Conservation (phyloP, 1,140 invertebrate genomes). For the Trypoxylus dichotomus region DNA sequence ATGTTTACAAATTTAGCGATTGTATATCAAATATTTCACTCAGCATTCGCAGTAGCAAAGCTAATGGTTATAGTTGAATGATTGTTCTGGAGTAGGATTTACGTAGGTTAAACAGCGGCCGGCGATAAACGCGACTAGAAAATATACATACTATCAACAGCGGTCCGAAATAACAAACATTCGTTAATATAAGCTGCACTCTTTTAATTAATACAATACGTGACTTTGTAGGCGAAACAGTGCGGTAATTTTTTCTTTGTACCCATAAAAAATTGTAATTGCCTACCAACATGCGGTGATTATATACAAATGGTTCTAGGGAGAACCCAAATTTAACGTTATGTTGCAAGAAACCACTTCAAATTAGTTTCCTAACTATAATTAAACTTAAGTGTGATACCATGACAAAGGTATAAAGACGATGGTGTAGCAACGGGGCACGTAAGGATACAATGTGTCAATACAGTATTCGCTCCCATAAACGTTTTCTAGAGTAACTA, state of each 20-base stretch:
- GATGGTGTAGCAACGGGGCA: too few species aligned
- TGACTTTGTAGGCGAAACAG: neutral
- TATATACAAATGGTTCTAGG: too few species aligned
- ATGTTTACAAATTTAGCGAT: neutral
- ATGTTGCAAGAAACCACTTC: too few species aligned
- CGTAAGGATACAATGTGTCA: too few species aligned
- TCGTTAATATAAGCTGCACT: neutral
- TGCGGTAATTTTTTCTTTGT: neutral
- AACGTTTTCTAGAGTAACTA: too few species aligned
- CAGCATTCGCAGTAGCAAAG: neutral
- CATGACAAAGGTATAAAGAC: too few species aligned
- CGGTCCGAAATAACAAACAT: neutral
- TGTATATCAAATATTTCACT: constrained; percentile 3
- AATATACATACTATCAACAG: neutral
- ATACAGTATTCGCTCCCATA: too few species aligned
- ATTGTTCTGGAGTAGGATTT: neutral
- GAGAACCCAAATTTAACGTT: too few species aligned
- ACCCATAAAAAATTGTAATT: too few species aligned
- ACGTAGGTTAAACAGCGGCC: neutral
- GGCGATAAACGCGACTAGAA: constrained; percentile 1
- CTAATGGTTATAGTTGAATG: neutral
- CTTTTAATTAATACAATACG: neutral
- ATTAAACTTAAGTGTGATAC: too few species aligned
- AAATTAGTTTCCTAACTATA: too few species aligned
- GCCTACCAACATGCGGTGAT: too few species aligned